Evolutionary conservation across 1,140 invertebrate species (phyloP).

Genomic region (Drosophila gunungcola): DNA sequence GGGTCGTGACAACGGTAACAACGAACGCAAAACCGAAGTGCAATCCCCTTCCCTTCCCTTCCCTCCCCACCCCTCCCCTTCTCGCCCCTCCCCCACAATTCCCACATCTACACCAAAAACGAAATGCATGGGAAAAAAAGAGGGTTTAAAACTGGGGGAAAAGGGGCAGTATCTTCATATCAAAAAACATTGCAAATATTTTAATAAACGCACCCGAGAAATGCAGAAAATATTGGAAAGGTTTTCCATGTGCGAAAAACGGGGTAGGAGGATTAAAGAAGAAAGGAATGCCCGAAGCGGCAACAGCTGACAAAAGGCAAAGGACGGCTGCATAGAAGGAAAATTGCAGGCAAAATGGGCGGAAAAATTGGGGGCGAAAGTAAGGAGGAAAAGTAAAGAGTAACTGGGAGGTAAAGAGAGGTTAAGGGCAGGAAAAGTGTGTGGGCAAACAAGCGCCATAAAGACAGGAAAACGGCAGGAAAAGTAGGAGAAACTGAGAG

Average conservation of each 20-base stretch:
- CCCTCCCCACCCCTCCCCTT: background rate
- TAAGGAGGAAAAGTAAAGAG: background rate
- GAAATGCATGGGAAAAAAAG: background rate
- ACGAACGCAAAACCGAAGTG: conserved; percentile 26
- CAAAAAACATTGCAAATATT: background rate
- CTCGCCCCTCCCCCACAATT: background rate
- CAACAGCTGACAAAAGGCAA: conserved; percentile 18
- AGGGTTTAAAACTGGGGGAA: background rate
- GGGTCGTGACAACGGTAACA: conserved; percentile 41
- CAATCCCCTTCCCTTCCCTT: background rate
- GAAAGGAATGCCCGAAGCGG: background rate
- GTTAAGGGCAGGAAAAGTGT: conserved; percentile 3
- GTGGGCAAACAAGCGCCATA: background rate
- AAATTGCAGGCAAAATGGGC: background rate
- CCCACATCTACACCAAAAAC: background rate
- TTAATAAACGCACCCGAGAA: conserved; percentile 1
- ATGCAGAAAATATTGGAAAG: conserved; percentile 5
- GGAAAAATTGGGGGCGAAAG: conserved; percentile 3
- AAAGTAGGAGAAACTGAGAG: background rate
- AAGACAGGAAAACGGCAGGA: background rate
- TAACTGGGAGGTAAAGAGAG: background rate
- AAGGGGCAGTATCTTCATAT: too few relatives aligned
- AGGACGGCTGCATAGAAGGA: background rate
- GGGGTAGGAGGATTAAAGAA: background rate
- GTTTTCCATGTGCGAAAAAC: background rate